A percentile compares a stretch with the other conserved stretches of the same genome.
phyloP scores from a whole-genome alignment of 2,113 vertebrate species.

The Corythaeola cristata region DNA sequence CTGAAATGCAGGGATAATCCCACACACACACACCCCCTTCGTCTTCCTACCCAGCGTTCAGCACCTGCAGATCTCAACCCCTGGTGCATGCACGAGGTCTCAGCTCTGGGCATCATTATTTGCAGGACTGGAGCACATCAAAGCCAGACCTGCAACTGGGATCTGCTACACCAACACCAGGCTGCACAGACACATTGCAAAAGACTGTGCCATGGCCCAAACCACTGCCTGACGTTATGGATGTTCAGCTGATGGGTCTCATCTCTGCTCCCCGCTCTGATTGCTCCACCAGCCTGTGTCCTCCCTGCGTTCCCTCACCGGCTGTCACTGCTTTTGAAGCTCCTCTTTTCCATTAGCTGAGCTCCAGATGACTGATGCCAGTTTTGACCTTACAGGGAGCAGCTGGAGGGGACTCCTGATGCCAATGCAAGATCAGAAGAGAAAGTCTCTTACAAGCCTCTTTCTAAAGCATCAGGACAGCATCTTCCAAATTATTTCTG shows the following conservation, averaged over 20 bases:
- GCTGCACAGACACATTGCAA: fast-evolving
- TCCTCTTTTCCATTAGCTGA: neutral
- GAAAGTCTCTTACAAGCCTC: conserved; percentile 4
- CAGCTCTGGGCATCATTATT: neutral
- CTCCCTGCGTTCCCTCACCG: neutral
- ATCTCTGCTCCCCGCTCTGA: neutral
- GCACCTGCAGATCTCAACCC: neutral
- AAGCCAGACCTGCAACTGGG: neutral
- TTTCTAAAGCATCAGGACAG: conserved; percentile 11
- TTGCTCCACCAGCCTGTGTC: neutral
- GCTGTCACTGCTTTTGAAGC: neutral
- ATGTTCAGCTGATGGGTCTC: neutral
- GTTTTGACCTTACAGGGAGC: neutral
- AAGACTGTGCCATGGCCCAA: neutral
- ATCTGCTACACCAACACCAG: neutral
- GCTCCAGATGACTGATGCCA: neutral
- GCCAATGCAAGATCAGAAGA: neutral
- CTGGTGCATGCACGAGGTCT: neutral
- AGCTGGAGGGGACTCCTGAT: neutral
- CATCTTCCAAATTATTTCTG: conserved; percentile 52
- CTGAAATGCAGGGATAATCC: neutral
- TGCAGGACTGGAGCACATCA: neutral
- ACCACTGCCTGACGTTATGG: neutral
- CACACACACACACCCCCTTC: neutral
- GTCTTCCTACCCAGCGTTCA: neutral